A percentile compares a stretch with the other conserved stretches of the same genome.
phyloP scores from a whole-genome alignment of 2,888 invertebrate species.

The Drosophila peninsularis region DNA sequence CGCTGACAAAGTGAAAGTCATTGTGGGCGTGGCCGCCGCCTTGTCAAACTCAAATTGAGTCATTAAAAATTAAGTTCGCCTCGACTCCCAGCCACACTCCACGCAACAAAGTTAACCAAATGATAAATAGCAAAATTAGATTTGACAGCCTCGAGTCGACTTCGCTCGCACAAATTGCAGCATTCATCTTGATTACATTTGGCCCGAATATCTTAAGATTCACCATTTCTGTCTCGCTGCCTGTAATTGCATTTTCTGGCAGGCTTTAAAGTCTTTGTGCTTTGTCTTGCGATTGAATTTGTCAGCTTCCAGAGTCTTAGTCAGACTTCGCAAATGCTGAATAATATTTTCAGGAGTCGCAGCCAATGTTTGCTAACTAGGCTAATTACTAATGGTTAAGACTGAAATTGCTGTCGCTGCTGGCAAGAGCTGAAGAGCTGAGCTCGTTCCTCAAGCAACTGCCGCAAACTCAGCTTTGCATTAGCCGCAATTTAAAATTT shows the following conservation, averaged over 20 bases:
- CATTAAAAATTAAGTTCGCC: constrained; percentile 79
- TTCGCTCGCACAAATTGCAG: constrained; percentile 62
- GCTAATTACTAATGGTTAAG: no score
- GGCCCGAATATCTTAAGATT: constrained; percentile 51
- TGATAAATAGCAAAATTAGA: constrained; percentile 81
- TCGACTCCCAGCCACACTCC: constrained; percentile 39
- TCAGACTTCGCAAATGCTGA: no score
- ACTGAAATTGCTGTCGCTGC: no score
- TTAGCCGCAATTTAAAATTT: constrained; percentile 7
- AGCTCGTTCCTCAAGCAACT: no score
- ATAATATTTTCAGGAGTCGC: no score
- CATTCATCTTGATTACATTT: constrained; percentile 79
- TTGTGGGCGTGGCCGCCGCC: constrained; percentile 67
- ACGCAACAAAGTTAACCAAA: constrained; percentile 70
- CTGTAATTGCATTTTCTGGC: constrained; percentile 19
- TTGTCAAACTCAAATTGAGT: constrained; percentile 80
- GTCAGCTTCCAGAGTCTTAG: not conserved
- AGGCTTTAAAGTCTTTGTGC: constrained; percentile 8
- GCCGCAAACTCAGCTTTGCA: not conserved
- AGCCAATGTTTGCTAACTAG: no score
- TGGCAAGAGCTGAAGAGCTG: no score
- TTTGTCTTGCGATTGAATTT: not conserved
- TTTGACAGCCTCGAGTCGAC: constrained; percentile 62
- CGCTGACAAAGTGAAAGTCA: constrained; percentile 65
- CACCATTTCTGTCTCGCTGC: constrained; percentile 41